A percentile compares a stretch with the other conserved stretches of the same genome.
Evolutionary conservation across 2,113 vertebrate species (phyloP).

Genomic region (Heterotilapia buettikoferi): DNA sequence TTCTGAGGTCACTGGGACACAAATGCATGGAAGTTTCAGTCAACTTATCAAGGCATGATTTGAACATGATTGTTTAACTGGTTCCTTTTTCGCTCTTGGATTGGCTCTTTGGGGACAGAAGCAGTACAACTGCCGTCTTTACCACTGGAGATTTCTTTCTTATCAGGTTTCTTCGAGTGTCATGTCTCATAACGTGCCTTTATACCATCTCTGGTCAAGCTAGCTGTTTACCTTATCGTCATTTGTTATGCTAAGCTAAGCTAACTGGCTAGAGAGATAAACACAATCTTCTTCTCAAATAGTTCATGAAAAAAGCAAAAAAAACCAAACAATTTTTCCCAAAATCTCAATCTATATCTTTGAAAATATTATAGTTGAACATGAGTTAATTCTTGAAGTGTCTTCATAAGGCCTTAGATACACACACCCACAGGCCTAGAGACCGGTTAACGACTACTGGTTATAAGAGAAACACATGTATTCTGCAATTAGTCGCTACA

Average conservation of each 20-base stretch:
- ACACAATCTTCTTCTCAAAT: neutral
- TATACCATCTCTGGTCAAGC: neutral
- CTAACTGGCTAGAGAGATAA: neutral
- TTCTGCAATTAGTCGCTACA: neutral
- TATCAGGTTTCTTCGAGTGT: neutral
- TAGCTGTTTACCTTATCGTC: fast-evolving
- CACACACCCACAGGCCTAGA: neutral
- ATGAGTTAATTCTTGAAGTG: neutral
- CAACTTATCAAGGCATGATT: neutral
- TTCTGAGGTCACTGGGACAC: neutral
- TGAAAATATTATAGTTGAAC: neutral
- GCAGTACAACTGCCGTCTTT: neutral
- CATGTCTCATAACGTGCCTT: neutral
- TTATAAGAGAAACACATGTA: neutral
- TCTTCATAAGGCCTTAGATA: fast-evolving
- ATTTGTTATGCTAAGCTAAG: neutral
- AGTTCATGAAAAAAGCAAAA: neutral
- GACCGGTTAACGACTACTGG: fast-evolving
- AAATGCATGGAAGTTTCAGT: neutral
- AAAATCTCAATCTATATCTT: neutral
- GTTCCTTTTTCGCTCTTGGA: neutral
- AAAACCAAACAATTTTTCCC: fast-evolving
- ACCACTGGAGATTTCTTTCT: neutral
- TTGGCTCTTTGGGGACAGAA: neutral
- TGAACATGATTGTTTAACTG: neutral